phyloP scores from a whole-genome alignment of 1,140 invertebrate species.

The Papilio polytes region DNA sequence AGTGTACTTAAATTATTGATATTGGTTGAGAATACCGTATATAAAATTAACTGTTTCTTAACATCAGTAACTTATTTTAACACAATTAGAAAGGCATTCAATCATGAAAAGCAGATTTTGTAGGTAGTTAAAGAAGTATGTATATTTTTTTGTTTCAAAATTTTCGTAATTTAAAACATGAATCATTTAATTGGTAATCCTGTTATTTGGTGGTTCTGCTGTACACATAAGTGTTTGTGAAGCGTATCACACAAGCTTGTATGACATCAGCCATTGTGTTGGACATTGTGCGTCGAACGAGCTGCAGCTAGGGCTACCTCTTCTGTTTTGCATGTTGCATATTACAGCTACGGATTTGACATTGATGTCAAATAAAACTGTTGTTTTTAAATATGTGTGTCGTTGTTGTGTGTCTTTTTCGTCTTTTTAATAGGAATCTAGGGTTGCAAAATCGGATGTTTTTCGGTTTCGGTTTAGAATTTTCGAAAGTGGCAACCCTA shows the following conservation, averaged over 20 bases:
- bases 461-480: not conserved
- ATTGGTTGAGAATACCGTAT: not conserved
- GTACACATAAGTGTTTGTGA: slow-evolving; percentile 52
- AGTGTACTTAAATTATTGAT: not conserved
- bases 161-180: not conserved
- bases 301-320: not conserved
- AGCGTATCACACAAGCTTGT: slow-evolving; percentile 56
- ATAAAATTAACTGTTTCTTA: slow-evolving; percentile 18
- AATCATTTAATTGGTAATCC: slow-evolving; percentile 42
- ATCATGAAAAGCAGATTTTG: not conserved
- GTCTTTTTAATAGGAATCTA: not conserved
- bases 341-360: no score
- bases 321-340: no score
- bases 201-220: slow-evolving; percentile 35
- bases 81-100: not conserved
- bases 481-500: not conserved
- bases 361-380: not conserved
- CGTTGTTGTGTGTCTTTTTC: no score
- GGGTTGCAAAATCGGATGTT: not conserved
- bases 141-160: not conserved
- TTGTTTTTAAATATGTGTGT: no score
- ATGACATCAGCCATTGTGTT: slow-evolving; percentile 74
- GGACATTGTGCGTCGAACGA: slow-evolving; percentile 56
- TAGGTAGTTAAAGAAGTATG: not conserved
- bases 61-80: not conserved